Percentiles rank a stretch among this genome's conserved stretches.
These are phyloP conservation scores for Euura saliciscinereae DNA, from an alignment of 1,140 invertebrate species.

Conservation along the genomic window DNA sequence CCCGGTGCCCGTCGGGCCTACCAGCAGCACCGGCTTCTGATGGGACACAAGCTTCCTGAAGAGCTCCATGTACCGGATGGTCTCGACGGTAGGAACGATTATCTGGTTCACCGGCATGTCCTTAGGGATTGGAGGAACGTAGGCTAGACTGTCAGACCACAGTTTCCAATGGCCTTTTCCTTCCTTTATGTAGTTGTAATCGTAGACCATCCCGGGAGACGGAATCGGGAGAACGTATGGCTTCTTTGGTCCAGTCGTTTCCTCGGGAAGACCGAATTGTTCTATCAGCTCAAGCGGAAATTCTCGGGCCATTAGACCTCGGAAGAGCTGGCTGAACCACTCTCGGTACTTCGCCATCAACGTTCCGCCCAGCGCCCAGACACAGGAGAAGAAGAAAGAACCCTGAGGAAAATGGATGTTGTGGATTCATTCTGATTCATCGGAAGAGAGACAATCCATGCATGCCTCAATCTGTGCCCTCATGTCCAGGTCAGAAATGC, in stretches of 20 bases:
- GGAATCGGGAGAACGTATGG: constrained; percentile 79
- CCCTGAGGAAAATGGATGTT: constrained; percentile 63
- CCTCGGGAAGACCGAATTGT: constrained; percentile 60
- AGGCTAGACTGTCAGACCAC: constrained; percentile 84
- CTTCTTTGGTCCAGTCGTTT: constrained; percentile 67
- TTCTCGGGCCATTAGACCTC: constrained; percentile 73
- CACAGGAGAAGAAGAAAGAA: constrained; percentile 89
- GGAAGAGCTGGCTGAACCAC: constrained; percentile 82
- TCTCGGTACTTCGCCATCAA: constrained; percentile 75
- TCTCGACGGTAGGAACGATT: constrained; percentile 89
- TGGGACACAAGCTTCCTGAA: constrained; percentile 80
- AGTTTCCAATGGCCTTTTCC: constrained; percentile 86
- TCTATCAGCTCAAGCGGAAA: constrained; percentile 67
- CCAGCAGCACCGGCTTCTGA: constrained; percentile 82
- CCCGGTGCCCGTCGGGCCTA: constrained; percentile 92
- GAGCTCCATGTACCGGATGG: constrained; percentile 79
- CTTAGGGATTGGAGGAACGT: constrained; percentile 79
- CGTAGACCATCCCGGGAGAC: constrained; percentile 79
- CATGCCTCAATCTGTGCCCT: constrained; percentile 76
- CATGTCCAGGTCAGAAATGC: constrained; percentile 74
- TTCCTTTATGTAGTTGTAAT: constrained; percentile 91
- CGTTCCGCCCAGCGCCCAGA: constrained; percentile 90
- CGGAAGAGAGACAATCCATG: not conserved
- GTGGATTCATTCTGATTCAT: not conserved
- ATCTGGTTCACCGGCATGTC: constrained; percentile 94